These are phyloP conservation scores for Lampropteryx suffumata DNA, from an alignment of 2,888 invertebrate species.

Conservation along the genomic window DNA sequence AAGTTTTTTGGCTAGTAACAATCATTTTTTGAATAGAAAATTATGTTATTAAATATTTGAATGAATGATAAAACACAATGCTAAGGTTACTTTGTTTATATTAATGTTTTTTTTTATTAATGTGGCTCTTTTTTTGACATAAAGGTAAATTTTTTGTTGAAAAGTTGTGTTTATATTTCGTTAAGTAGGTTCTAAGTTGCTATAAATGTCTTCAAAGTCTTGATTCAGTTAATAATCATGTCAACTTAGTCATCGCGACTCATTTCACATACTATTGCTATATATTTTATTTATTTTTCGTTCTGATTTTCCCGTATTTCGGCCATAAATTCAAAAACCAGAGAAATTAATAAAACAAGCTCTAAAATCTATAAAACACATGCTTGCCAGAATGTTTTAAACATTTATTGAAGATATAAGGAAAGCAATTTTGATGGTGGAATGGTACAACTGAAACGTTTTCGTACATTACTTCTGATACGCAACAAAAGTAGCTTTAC, in stretches of 20 bases:
- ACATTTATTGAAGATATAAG: conserved; percentile 77
- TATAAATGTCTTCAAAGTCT: no score
- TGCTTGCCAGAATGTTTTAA: conserved; percentile 76
- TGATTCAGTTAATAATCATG: no score
- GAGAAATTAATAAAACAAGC: conserved; percentile 76
- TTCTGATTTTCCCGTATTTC: neutral
- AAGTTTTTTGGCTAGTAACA: neutral
- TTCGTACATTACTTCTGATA: conserved; percentile 54
- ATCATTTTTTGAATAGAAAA: neutral
- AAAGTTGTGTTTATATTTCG: no score
- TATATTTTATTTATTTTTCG: neutral
- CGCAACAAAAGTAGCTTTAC: conserved; percentile 47
- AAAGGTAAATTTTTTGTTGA: no score
- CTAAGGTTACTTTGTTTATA: no score
- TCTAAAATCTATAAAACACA: conserved; percentile 78
- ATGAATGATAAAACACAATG: no score
- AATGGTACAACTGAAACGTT: conserved; percentile 66
- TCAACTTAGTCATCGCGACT: no score
- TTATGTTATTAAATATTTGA: neutral
- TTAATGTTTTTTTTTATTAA: no score
- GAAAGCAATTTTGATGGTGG: conserved; percentile 75
- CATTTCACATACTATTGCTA: no score
- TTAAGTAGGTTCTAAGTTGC: no score
- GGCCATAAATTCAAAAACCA: conserved; percentile 47
- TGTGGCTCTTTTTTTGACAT: no score